A percentile compares a stretch with the other conserved stretches of the same genome.
These are phyloP conservation scores for Gonocerus acuteangulatus DNA, from an alignment of 2,888 invertebrate genomes.

Conservation along the genomic window DNA sequence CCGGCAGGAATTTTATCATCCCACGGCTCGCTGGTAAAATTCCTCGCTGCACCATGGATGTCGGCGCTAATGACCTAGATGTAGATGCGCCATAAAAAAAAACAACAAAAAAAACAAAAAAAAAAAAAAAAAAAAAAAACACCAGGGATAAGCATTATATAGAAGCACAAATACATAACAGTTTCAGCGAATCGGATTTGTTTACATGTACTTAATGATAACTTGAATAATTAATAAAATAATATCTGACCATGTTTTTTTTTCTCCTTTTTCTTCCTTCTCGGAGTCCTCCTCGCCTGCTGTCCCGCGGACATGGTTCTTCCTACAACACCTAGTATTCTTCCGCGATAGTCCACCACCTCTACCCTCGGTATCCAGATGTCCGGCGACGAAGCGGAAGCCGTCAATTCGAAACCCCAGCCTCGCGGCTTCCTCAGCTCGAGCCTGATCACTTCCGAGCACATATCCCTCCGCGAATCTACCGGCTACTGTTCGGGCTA, in stretches of 20 bases:
- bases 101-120: too few species aligned
- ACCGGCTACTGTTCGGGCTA: neutral
- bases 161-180: too few species aligned
- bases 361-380: slow-evolving; percentile 55
- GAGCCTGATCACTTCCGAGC: slow-evolving; percentile 45
- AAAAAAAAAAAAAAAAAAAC: too few species aligned
- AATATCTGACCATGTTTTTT: neutral
- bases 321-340: neutral
- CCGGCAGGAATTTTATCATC: too few species aligned
- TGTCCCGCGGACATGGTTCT: neutral
- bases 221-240: too few species aligned
- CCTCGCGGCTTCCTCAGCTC: slow-evolving; percentile 55
- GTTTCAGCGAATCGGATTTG: too few species aligned
- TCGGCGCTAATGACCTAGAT: too few species aligned
- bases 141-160: too few species aligned
- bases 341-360: slow-evolving; percentile 41
- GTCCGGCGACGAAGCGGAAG: slow-evolving; percentile 55
- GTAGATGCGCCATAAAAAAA: too few species aligned
- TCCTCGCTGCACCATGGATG: too few species aligned
- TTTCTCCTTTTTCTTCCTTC: neutral
- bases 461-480: slow-evolving; percentile 4
- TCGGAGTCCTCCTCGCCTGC: neutral
- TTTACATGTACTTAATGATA: too few species aligned
- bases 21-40: too few species aligned
- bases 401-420: slow-evolving; percentile 58